Evolutionary conservation across 2,113 vertebrate genomes (phyloP).

Genomic region (Eublepharis macularius): DNA sequence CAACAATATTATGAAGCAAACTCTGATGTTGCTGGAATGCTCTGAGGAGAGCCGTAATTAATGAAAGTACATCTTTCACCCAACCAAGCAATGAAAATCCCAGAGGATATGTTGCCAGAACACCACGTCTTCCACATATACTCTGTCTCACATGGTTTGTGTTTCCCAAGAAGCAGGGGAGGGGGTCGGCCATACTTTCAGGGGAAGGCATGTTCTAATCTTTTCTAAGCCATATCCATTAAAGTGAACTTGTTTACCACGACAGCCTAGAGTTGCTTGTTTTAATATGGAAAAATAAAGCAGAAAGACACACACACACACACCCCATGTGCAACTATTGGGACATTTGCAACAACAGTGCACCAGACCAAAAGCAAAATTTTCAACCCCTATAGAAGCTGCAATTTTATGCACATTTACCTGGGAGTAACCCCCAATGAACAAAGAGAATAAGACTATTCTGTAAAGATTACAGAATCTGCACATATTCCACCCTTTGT

Average conservation of each 20-base stretch:
- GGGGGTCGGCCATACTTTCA: not conserved
- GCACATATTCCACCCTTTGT: not conserved
- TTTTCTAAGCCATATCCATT: not conserved
- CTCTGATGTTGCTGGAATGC: not conserved
- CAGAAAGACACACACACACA: not conserved
- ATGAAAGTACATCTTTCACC: not conserved
- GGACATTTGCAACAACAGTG: not conserved
- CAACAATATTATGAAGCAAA: not conserved
- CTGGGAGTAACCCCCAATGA: no score
- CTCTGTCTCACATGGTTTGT: not conserved
- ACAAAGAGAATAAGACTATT: no score
- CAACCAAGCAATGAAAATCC: not conserved
- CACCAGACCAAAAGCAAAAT: not conserved
- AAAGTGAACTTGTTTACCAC: not conserved
- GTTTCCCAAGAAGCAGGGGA: constrained; percentile 4
- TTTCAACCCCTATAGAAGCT: no score
- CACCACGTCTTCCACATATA: not conserved
- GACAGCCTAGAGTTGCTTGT: not conserved
- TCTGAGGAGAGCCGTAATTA: not conserved
- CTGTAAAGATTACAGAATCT: not conserved
- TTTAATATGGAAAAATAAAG: not conserved
- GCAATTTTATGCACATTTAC: no score
- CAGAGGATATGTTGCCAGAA: constrained; percentile 24
- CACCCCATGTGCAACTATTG: not conserved
- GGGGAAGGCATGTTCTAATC: not conserved